Conservation (phyloP, 2,888 invertebrate genomes). For the Melanostoma mellinum region DNA sequence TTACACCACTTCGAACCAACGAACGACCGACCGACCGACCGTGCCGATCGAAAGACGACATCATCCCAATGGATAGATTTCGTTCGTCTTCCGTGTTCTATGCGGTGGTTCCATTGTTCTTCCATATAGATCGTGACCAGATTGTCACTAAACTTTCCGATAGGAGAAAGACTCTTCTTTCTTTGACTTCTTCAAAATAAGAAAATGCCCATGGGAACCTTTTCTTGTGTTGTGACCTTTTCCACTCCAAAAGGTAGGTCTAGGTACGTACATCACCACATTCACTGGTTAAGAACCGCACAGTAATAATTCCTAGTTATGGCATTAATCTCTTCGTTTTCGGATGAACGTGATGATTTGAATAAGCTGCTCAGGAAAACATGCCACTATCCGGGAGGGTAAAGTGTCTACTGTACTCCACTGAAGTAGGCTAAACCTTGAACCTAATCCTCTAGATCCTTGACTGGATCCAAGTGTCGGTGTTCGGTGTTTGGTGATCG, state of each 20-base stretch:
- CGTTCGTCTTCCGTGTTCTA: slow-evolving; percentile 66
- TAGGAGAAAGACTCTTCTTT: slow-evolving; percentile 44
- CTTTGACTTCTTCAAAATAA: background rate
- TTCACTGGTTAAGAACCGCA: slow-evolving; percentile 48
- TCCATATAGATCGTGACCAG: slow-evolving; percentile 67
- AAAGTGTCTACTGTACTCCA: slow-evolving; percentile 12
- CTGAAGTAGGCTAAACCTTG: slow-evolving; percentile 66
- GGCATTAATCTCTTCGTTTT: slow-evolving; percentile 48
- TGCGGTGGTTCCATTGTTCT: slow-evolving; percentile 67
- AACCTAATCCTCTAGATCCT: slow-evolving; percentile 58
- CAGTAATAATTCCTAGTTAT: slow-evolving; percentile 60
- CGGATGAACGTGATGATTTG: slow-evolving; percentile 66
- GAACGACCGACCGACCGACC: background rate
- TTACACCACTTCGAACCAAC: slow-evolving; percentile 40
- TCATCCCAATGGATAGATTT: slow-evolving; percentile 47
- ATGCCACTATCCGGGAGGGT: slow-evolving; percentile 31
- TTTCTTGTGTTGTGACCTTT: slow-evolving; percentile 61
- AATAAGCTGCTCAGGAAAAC: slow-evolving; percentile 63
- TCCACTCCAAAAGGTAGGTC: slow-evolving; percentile 30
- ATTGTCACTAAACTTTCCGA: slow-evolving; percentile 68
- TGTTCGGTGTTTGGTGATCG: background rate
- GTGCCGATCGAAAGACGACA: slow-evolving; percentile 32
- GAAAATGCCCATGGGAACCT: slow-evolving; percentile 62
- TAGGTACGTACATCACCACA: slow-evolving; percentile 53
- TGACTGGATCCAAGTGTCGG: slow-evolving; percentile 5